Conservation (phyloP, 2,797 vertebrate species). For the Myotis planiceps region DNA sequence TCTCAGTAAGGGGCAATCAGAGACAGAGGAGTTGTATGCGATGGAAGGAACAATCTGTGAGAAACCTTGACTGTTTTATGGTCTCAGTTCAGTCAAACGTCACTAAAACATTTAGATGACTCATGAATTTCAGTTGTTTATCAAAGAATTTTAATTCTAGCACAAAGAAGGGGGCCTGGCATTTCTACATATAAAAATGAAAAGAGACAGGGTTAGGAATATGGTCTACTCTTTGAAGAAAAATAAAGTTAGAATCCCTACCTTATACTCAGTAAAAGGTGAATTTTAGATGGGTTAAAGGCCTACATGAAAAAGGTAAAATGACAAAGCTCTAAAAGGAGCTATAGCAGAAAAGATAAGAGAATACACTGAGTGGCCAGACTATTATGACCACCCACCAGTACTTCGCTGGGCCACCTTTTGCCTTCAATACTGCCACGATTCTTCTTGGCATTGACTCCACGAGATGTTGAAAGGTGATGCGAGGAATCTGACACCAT, state of each 20-base stretch:
- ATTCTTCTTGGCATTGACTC: too few species aligned
- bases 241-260: neutral
- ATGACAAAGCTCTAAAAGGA: neutral
- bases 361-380: neutral
- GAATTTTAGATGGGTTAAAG: neutral
- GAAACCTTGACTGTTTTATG: neutral
- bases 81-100: neutral
- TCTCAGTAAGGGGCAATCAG: neutral
- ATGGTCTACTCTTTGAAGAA: neutral
- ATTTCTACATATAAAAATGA: neutral
- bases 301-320: neutral
- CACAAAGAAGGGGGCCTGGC: neutral
- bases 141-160: neutral
- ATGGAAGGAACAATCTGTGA: neutral
- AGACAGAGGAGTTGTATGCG: neutral
- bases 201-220: neutral
- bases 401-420: too few species aligned
- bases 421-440: too few species aligned
- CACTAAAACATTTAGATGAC: neutral
- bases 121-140: neutral
- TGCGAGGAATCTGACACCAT: too few species aligned
- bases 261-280: neutral
- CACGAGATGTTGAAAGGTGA: too few species aligned
- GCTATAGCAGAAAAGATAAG: neutral
- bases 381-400: too few species aligned